Evolutionary conservation across 2,888 invertebrate species (phyloP).

Genomic region (Scaptomyza caliginosa): DNA sequence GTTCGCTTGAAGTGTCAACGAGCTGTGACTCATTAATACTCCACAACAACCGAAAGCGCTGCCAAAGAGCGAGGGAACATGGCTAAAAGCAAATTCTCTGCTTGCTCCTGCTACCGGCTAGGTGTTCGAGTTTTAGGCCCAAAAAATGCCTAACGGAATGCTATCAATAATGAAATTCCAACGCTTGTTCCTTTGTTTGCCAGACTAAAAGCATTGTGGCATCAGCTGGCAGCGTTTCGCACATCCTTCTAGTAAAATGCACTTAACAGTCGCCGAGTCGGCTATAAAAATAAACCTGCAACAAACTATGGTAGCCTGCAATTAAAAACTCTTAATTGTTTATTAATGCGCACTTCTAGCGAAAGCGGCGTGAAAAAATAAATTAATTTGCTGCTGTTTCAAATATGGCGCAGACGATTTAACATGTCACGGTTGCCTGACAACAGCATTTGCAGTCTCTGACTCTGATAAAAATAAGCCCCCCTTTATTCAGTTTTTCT

Average conservation of each 20-base stretch:
- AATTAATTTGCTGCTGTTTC: conserved; percentile 75
- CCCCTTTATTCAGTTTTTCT: background rate
- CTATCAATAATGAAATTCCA: conserved; percentile 5
- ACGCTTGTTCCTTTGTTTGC: background rate
- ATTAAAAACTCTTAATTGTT: conserved; percentile 74
- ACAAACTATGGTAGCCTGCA: conserved; percentile 28
- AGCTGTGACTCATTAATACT: conserved; percentile 34
- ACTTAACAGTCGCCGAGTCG: background rate
- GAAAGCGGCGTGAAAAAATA: conserved; percentile 58
- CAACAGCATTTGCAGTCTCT: background rate
- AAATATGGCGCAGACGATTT: conserved; percentile 74
- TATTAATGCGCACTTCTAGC: conserved; percentile 72
- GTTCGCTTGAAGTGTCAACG: conserved; percentile 42
- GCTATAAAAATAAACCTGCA: conserved; percentile 4
- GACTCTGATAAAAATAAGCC: conserved; percentile 44
- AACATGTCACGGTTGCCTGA: conserved; percentile 43
- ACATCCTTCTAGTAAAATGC: background rate
- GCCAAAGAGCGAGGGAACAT: background rate
- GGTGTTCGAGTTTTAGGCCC: background rate
- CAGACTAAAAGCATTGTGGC: background rate
- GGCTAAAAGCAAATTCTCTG: background rate
- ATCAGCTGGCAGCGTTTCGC: background rate
- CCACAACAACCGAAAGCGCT: conserved; percentile 7
- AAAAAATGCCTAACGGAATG: conserved; percentile 12
- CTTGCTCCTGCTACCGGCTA: background rate